Conservation (phyloP, 2,113 vertebrate species). For the Plectropomus leopardus region DNA sequence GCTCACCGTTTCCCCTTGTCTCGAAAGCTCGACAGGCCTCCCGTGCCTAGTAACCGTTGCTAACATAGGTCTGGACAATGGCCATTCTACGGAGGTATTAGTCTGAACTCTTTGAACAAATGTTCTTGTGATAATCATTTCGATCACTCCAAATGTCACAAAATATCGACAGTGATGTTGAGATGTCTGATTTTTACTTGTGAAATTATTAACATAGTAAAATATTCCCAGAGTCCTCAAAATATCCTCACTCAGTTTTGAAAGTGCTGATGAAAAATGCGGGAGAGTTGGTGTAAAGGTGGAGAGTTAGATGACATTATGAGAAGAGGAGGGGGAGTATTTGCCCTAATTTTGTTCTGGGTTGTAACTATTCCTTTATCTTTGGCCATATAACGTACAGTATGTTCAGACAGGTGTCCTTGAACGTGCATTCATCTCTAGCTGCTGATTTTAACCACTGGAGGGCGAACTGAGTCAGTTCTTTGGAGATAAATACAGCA, state of each 20-base stretch:
- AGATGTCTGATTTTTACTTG: not conserved
- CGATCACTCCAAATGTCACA: not conserved
- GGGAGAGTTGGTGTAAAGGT: constrained; percentile 4
- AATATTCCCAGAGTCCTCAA: not conserved
- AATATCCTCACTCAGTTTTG: not conserved
- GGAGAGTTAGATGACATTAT: not conserved
- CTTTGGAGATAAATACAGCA: constrained; percentile 7
- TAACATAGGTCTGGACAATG: too few species aligned
- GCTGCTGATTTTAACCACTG: constrained; percentile 46
- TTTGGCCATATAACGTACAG: not conserved
- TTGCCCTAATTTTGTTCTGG: not conserved
- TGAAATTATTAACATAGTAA: not conserved
- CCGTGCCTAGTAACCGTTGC: too few species aligned
- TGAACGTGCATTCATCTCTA: constrained; percentile 2
- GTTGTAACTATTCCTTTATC: not conserved
- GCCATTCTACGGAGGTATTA: too few species aligned
- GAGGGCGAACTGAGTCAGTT: constrained; percentile 58
- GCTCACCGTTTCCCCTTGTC: too few species aligned
- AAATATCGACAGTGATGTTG: not conserved
- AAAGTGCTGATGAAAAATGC: constrained; percentile 1
- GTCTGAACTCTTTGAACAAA: too few species aligned
- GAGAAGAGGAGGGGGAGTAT: not conserved
- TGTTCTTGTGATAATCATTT: not conserved
- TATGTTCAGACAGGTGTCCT: not conserved
- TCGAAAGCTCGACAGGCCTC: too few species aligned